A percentile compares a stretch with the other conserved stretches of the same genome.
These are phyloP conservation scores for Rhodinocichla rosea DNA, from an alignment of 2,113 vertebrate genomes.

Conservation along the genomic window DNA sequence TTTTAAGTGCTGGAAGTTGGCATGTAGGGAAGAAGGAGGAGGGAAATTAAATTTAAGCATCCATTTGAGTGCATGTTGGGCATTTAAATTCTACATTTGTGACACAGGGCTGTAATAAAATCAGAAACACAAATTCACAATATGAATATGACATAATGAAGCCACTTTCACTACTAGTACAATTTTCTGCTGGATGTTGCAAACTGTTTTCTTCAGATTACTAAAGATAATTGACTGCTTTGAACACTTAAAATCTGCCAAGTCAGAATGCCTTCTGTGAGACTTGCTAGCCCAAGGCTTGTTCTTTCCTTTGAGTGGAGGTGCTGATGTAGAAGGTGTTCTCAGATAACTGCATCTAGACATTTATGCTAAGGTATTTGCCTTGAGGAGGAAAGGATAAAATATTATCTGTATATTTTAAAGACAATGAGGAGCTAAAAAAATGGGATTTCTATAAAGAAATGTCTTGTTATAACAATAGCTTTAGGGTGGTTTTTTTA, in stretches of 20 bases:
- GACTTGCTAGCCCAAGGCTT: neutral
- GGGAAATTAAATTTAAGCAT: neutral
- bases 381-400: neutral
- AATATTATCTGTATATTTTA: neutral
- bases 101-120: neutral
- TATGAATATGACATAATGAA: neutral
- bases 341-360: neutral
- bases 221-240: neutral
- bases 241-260: neutral
- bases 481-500: neutral
- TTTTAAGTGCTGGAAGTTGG: neutral
- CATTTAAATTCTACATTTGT: neutral
- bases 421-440: neutral
- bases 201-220: neutral
- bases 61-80: neutral
- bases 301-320: neutral
- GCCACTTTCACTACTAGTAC: neutral
- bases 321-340: neutral
- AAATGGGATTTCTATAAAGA: neutral
- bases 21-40: neutral
- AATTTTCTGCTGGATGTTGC: neutral
- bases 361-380: neutral
- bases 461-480: slow-evolving; percentile 12
- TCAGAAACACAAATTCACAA: neutral
- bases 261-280: neutral